Base-by-base conservation (phyloP, 2,113 vertebrate species). In the Cryptotis parvus region DNA sequence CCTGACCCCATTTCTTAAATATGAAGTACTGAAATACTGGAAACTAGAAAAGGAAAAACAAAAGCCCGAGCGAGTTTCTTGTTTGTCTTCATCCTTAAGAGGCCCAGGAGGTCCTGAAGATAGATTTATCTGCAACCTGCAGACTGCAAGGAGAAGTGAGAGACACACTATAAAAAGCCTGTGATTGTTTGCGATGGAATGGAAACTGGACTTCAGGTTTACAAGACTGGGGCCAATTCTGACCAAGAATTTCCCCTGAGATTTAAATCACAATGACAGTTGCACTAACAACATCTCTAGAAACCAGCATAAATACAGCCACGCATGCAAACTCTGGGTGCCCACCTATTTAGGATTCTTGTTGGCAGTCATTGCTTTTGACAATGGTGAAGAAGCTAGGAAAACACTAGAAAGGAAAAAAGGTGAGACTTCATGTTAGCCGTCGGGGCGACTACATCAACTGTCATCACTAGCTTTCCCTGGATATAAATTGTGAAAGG, bases 261-360 rank as follows among this genome's bases (percentile, higher is more conserved):
- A 52, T 77, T 91, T 79, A 91, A 69, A 77, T 92, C 20, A 65
- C 91, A 87, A 84, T 18, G 66, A 80, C 41, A 90, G 77, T 55
- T 20, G 2, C 61, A 43, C 10, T 81, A 72, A 61, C 1, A 83
- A 43, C n/a, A n/a, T n/a, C 27, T 65, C 68, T 29, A 22, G 35
- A 74, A 89, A 45, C 63, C 72, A 65, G 33, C 52, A 76, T 35
- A 63, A 49, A 91, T 18, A 61, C 4, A 61, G 2, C 41, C 43
- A 20, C 9, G 24, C 22, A 61, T 63, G 29, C 33, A 11, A 41
- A 55, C 0, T 1, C 29, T 55, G 83, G 87, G 26, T 8, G 29
- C 20, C 52, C 52, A 22, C 52, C 20, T 55, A 22, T 15, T 18
- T 4, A 55, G 52, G 52, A 15, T 4, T 20, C 52, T 22, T 6